Percentiles rank a stretch among this genome's conserved stretches.
phyloP scores from a whole-genome alignment of 2,113 vertebrate species.

The Antechinus stuartii region DNA sequence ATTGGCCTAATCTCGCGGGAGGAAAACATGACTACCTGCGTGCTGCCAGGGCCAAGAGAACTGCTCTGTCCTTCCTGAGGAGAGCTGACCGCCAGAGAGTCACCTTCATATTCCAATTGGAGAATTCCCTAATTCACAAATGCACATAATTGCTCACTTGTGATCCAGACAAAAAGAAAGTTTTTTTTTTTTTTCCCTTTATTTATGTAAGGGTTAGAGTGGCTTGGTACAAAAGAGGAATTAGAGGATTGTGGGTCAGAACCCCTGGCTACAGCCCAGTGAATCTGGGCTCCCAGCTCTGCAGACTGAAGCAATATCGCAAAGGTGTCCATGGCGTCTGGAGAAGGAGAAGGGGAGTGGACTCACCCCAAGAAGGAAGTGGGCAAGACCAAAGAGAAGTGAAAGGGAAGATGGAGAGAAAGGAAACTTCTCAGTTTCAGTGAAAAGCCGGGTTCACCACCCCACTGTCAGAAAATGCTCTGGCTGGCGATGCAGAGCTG shows the following conservation, averaged over 20 bases:
- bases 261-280: neutral
- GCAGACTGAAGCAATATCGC: neutral
- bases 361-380: neutral
- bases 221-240: neutral
- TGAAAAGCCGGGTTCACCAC: neutral
- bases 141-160: neutral
- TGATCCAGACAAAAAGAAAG: neutral
- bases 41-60: neutral
- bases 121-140: neutral
- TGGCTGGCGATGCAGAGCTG: neutral
- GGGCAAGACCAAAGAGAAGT: neutral
- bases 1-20: neutral
- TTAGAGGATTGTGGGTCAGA: neutral
- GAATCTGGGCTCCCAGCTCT: neutral
- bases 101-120: neutral
- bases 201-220: neutral
- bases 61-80: neutral
- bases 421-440: neutral
- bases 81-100: neutral
- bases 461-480: too few relatives aligned
- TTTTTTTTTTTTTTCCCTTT: neutral
- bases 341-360: neutral
- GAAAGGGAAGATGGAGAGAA: neutral
- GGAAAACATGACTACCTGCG: neutral
- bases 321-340: accelerated